These are phyloP conservation scores for Spheniscus mendiculus DNA, from an alignment of 2,113 vertebrate species.

Conservation along the genomic window DNA sequence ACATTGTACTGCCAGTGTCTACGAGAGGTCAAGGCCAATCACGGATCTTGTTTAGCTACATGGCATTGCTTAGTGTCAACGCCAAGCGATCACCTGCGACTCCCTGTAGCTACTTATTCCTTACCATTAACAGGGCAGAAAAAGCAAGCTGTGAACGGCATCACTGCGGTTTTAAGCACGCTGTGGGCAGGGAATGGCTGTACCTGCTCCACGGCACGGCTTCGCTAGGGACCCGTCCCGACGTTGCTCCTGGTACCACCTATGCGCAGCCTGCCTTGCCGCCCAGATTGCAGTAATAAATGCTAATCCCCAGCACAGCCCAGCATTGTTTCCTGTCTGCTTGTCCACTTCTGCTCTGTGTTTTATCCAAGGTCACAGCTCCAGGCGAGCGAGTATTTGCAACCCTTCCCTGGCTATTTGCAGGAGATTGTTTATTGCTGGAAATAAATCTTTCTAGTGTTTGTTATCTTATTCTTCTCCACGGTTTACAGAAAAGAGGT, in stretches of 20 bases:
- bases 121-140: not conserved
- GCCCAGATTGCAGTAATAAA: not conserved
- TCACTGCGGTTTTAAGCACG: fast-evolving
- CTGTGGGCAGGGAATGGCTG: not conserved
- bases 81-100: not conserved
- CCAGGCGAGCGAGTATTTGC: not conserved
- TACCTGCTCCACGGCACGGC: not conserved
- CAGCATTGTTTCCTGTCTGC: fast-evolving
- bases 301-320: not conserved
- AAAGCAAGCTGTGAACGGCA: not conserved
- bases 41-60: not conserved
- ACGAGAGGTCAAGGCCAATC: not conserved
- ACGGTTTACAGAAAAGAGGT: not conserved
- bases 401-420: not conserved
- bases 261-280: not conserved
- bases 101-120: not conserved
- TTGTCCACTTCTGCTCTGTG: not conserved
- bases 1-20: not conserved
- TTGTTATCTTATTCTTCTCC: not conserved
- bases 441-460: not conserved
- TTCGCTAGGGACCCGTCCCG: not conserved
- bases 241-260: fast-evolving
- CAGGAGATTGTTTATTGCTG: not conserved
- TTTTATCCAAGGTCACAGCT: not conserved
- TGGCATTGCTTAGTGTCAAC: not conserved